Base-by-base conservation (phyloP, 2,113 vertebrate genomes). In the Campylorhamphus procurvoides region DNA sequence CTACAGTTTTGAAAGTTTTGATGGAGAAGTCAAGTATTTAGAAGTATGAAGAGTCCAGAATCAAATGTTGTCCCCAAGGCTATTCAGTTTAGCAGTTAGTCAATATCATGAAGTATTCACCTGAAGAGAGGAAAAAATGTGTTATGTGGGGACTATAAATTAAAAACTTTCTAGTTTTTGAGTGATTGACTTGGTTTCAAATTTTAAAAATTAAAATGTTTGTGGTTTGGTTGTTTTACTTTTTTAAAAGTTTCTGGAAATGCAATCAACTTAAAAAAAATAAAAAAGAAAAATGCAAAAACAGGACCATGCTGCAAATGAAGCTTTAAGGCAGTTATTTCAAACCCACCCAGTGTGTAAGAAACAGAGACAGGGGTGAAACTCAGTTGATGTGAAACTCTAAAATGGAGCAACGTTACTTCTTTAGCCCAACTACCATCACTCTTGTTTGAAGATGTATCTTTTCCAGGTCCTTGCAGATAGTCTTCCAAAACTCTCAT, bases 231-330 rank as follows among this genome's bases (percentile, higher is more conserved):
- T 17, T 66, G 23, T 37, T 58, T 8, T 19, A 22, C 62, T 71
- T 24, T 39, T 33, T 37, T 31, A 7, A 20, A 68, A 35, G 2
- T 2, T 75, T 88, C 88, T 46, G 10, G 25, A 46, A 50, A n/a
- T 18, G 3, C 10, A 46, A 46, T 42, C 3, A 37, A 7, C 8
- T 33, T 24, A 55, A 6, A 35, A 5, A 47, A 14, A 35, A n/a
- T 7, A 11, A 37, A 13, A 37, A 18, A 29, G 19, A 8, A 37
- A 37, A 31, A 39, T 17, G 6, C 3, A 15, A 35, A 14, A 5
- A 13, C 1, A 4, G 22, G 72, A 24, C 0, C 5, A 9, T 46
- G 3, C 7, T n/a, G 4, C 50, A 77, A 77, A n/a, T 55, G 35
- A 50, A 47, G 3, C 22, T 81, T 84, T 55, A 62, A 16, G 44